Conservation (phyloP, 2,797 vertebrate species). For the Lepilemur ruficaudatus region DNA sequence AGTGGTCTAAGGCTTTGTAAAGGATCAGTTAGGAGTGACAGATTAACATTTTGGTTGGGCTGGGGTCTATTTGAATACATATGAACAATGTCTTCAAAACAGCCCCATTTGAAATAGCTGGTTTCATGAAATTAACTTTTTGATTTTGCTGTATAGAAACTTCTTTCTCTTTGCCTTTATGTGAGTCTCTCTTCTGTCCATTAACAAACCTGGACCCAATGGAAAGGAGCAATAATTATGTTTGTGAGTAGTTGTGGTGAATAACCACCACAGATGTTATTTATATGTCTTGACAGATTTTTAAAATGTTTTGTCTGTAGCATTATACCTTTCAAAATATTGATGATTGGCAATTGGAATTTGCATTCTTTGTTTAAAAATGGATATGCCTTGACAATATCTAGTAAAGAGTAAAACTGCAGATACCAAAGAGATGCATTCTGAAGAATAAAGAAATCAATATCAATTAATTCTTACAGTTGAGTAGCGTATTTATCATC, state of each 20-base stretch:
- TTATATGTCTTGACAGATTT: slow-evolving; percentile 30
- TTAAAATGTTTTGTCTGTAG: slow-evolving; percentile 5
- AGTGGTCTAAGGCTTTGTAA: slow-evolving; percentile 77
- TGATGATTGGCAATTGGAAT: neutral
- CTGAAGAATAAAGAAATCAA: slow-evolving; percentile 45
- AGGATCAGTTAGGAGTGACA: slow-evolving; percentile 77
- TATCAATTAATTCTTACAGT: slow-evolving; percentile 46
- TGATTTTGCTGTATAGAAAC: slow-evolving; percentile 52
- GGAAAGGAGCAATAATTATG: slow-evolving; percentile 16
- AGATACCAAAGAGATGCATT: neutral
- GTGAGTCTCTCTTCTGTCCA: neutral
- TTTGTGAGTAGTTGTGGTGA: slow-evolving; percentile 10
- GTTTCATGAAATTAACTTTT: slow-evolving; percentile 55
- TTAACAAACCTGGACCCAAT: neutral
- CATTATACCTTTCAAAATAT: slow-evolving; percentile 46
- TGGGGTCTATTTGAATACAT: slow-evolving; percentile 73
- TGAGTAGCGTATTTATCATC: neutral
- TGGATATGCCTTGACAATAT: slow-evolving; percentile 1
- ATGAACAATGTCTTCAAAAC: slow-evolving; percentile 60
- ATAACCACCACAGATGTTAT: slow-evolving; percentile 30
- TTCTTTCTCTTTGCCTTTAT: slow-evolving; percentile 44
- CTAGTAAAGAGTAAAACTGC: slow-evolving; percentile 28
- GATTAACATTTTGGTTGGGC: slow-evolving; percentile 65
- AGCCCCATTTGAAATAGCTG: slow-evolving; percentile 66
- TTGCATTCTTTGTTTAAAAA: slow-evolving; percentile 59